Conservation (phyloP, 2,113 vertebrate species). For the Cinclus cinclus region DNA sequence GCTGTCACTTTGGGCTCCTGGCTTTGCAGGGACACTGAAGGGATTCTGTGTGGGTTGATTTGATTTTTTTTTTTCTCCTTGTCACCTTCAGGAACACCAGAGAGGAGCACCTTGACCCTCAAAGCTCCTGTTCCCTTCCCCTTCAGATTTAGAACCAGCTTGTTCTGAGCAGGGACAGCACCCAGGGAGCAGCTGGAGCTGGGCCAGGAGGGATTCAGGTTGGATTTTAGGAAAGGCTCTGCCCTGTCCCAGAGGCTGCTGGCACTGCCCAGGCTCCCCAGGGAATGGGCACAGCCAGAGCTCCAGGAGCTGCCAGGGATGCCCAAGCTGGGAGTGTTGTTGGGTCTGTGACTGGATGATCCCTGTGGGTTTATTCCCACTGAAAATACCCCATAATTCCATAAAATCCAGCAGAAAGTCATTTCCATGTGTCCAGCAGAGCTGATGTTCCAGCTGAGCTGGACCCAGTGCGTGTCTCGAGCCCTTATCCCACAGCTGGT, state of each 20-base stretch:
- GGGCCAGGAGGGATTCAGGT: background rate
- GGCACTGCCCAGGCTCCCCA: background rate
- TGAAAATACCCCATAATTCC: background rate
- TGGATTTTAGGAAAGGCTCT: background rate
- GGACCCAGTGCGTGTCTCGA: fast-evolving
- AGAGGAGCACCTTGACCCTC: background rate
- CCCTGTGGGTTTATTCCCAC: fast-evolving
- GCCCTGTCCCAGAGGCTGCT: background rate
- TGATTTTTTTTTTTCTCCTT: background rate
- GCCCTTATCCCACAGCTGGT: fast-evolving
- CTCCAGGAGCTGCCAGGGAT: background rate
- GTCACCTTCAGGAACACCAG: background rate
- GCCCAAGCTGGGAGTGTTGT: background rate
- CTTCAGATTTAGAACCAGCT: background rate
- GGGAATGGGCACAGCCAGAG: background rate
- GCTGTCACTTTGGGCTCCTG: background rate
- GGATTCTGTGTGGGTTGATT: background rate
- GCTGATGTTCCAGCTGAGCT: background rate
- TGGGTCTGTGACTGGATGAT: background rate
- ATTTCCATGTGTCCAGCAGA: background rate
- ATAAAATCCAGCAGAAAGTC: background rate
- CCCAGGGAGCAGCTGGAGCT: background rate
- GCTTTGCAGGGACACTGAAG: background rate
- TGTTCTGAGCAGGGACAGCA: background rate
- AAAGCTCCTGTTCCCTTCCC: background rate